phyloP scores from a whole-genome alignment of 2,888 invertebrate genomes.

The Clunio marinus region DNA sequence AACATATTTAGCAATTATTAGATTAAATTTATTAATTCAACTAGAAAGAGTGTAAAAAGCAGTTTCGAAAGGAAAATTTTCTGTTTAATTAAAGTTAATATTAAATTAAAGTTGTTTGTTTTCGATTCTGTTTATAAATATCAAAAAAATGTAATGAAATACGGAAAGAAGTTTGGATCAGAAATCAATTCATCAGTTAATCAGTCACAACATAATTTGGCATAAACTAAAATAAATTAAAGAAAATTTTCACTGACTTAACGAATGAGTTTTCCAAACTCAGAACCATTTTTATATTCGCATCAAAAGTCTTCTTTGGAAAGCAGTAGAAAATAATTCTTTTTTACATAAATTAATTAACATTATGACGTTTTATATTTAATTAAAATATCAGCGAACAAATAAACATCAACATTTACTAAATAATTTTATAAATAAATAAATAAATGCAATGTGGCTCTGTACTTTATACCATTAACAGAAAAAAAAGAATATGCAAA shows the following conservation, averaged over 20 bases:
- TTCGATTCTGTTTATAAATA: too few species aligned
- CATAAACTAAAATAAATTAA: too few species aligned
- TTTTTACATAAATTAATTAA: not conserved
- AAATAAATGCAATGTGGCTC: not conserved
- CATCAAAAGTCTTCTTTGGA: too few species aligned
- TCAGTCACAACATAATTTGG: too few species aligned
- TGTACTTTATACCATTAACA: constrained; percentile 13
- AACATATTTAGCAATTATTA: not conserved
- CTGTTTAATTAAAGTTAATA: constrained; percentile 7
- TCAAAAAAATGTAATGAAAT: too few species aligned
- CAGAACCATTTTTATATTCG: too few species aligned
- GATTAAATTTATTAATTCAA: not conserved
- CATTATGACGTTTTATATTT: constrained; percentile 10
- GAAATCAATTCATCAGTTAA: too few species aligned
- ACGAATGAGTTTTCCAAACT: too few species aligned
- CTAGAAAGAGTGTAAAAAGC: not conserved
- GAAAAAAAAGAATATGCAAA: constrained; percentile 6
- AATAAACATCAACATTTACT: not conserved
- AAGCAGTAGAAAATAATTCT: too few species aligned
- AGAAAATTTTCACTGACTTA: too few species aligned
- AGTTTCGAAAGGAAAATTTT: not conserved
- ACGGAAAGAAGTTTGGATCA: too few species aligned
- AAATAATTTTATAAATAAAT: constrained; percentile 6
- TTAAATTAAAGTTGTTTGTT: too few species aligned
- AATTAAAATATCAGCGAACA: not conserved